Conservation (phyloP, 2,797 vertebrate genomes). For the Paramormyrops hopkinsi region DNA sequence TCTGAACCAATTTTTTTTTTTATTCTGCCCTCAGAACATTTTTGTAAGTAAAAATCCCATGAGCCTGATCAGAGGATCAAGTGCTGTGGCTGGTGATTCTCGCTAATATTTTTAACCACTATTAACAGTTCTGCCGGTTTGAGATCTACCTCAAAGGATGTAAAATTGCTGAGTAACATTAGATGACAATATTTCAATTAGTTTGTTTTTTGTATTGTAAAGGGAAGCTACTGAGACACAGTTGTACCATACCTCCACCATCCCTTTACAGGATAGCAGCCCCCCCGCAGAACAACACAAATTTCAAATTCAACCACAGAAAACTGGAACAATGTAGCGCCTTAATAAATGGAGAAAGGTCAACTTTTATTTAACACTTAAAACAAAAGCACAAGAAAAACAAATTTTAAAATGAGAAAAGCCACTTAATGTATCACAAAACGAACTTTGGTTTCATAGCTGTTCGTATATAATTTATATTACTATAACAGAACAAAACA, state of each 20-base stretch:
- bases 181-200: slow-evolving; percentile 46
- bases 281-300: neutral
- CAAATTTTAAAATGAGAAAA: neutral
- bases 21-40: neutral
- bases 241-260: slow-evolving; percentile 35
- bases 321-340: neutral
- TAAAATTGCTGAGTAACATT: slow-evolving; percentile 26
- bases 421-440: neutral
- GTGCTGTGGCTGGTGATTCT: slow-evolving; percentile 35
- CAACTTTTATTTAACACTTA: neutral
- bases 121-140: slow-evolving; percentile 49
- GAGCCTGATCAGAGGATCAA: slow-evolving; percentile 20
- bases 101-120: slow-evolving; percentile 59
- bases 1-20: neutral
- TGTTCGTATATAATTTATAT: neutral
- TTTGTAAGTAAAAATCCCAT: neutral
- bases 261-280: slow-evolving; percentile 3
- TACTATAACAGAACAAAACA: neutral
- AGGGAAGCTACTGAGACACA: slow-evolving; percentile 31
- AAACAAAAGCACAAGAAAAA: neutral
- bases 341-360: neutral
- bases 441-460: neutral
- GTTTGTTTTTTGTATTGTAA: slow-evolving; percentile 27
- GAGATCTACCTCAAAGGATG: slow-evolving; percentile 73
- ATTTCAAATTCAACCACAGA: neutral